Base-by-base conservation (phyloP, 2,888 invertebrate species). In the Endotricha flammealis region DNA sequence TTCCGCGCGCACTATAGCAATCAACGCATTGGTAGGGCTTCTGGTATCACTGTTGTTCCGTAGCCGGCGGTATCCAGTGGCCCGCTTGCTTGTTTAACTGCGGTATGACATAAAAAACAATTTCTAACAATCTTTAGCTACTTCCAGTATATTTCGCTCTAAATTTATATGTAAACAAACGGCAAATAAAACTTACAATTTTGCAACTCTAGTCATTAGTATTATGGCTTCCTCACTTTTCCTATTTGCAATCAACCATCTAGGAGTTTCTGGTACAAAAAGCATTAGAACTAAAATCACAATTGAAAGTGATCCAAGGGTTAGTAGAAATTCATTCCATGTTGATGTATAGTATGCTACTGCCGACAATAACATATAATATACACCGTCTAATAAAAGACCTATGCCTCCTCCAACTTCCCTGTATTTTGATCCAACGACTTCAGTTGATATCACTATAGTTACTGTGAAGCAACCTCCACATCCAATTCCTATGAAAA, bases 401-500 rank as follows among this genome's bases (percentile, higher is more conserved):
- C 48, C 37, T 1, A 53, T 29, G 1, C 59, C 48, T 11, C 62
- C 67, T 13, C 59, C 65, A 0, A 57, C 29, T 29, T 88, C 88
- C 22, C 87, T 76, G 12, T 78, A 63, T 27, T 69, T 64, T 0
- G 74, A 69, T 1, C 91, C 91, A 23, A 90, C 78, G 5, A 89
- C 65, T 62, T 91, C 91, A 76, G 91, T 87, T 1, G 88, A 74
- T 6, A 89, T 70, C 0, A 79, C 70, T 16, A 66, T 37, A 7
- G 65, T 59, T 2, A 66, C 46, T 8, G 92, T 89, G 88, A 95
- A 91, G 0, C 91, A 90, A 4, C 94, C 95, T 25, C 93, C 93
- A 3, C 92, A 91, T 1, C 92, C 91, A 24, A 92, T 62, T 0
- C 92, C 94, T 5, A 90, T 87, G 8, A 92, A 62, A 53, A 93